Evolutionary conservation across 2,888 invertebrate genomes (phyloP).

Genomic region (Phymatocera aterrima): DNA sequence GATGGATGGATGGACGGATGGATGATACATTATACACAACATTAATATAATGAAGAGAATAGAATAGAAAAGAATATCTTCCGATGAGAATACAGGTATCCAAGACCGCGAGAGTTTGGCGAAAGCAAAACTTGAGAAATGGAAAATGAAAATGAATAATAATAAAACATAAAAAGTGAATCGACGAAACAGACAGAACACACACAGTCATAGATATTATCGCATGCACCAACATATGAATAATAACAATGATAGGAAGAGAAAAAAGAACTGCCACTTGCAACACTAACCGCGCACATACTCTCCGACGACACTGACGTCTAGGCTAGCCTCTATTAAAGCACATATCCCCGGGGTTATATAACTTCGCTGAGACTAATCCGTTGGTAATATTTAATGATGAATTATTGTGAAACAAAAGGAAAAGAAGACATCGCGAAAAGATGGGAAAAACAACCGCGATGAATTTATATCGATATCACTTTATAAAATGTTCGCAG

Average conservation of each 20-base stretch:
- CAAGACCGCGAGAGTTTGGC: neutral
- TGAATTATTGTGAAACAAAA: too few species aligned
- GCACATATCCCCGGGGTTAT: conserved; percentile 63
- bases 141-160: neutral
- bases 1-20: neutral
- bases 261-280: conserved; percentile 32
- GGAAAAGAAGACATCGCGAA: too few species aligned
- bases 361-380: conserved; percentile 61
- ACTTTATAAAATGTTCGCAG: conserved; percentile 11
- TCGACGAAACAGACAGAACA: neutral
- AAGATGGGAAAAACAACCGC: conserved; percentile 17
- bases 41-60: neutral
- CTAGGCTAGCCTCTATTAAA: conserved; percentile 63
- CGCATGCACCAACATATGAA: neutral
- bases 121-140: conserved; percentile 48
- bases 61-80: neutral
- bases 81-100: neutral
- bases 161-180: neutral
- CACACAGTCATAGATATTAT: neutral
- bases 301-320: conserved; percentile 56
- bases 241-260: conserved; percentile 10
- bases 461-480: neutral
- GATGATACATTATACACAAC: conserved; percentile 13
- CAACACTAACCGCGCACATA: conserved; percentile 42
- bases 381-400: conserved; percentile 48